These are phyloP conservation scores for Ecdyonurus torrentis DNA, from an alignment of 2,888 invertebrate genomes.

Conservation along the genomic window DNA sequence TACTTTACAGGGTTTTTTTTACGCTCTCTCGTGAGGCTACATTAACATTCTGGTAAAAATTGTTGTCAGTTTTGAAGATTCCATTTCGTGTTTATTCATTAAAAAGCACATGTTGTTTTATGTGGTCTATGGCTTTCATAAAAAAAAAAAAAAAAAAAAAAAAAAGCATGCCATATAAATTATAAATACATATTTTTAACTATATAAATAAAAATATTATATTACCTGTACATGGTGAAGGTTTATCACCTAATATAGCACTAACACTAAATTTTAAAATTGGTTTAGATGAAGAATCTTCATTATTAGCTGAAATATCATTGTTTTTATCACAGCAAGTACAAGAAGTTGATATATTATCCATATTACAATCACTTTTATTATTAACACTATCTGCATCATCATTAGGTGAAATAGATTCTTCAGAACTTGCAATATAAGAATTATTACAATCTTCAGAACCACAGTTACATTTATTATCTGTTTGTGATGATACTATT, in stretches of 20 bases:
- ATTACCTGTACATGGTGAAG: not conserved
- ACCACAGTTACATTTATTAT: not conserved
- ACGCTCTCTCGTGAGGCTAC: no score
- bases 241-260: conserved; percentile 58
- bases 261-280: conserved; percentile 84
- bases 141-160: no score
- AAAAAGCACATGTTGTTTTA: no score
- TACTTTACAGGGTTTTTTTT: no score
- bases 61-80: no score
- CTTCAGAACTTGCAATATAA: not conserved
- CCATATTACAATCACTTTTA: not conserved
- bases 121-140: no score
- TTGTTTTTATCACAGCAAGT: not conserved
- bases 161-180: no score
- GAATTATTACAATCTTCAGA: not conserved
- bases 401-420: not conserved
- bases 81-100: no score
- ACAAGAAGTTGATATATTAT: not conserved
- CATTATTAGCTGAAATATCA: not conserved
- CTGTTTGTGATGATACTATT: not conserved
- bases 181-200: not conserved
- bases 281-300: conserved; percentile 45
- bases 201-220: not conserved
- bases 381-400: not conserved
- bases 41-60: no score